A percentile compares a stretch with the other conserved stretches of the same genome.
Conservation (phyloP, 2,797 vertebrate species). For the Oryzias sinensis region DNA sequence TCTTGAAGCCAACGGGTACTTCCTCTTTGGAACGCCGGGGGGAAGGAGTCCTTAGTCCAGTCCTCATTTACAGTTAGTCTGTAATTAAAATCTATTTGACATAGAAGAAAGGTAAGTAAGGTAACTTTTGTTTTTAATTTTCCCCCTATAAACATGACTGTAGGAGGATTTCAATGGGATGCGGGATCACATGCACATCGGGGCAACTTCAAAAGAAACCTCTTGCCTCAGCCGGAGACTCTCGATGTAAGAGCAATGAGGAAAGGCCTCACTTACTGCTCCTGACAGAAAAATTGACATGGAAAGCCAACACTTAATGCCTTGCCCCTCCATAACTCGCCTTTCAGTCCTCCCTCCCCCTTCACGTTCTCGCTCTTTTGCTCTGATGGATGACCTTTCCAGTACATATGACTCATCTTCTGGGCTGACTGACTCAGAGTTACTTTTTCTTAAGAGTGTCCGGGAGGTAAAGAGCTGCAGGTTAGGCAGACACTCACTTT, state of each 20-base stretch:
- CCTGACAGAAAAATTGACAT: slow-evolving; percentile 53
- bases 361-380: background rate
- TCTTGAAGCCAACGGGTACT: too few relatives aligned
- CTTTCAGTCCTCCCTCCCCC: slow-evolving; percentile 5
- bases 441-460: slow-evolving; percentile 6
- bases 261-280: slow-evolving; percentile 52
- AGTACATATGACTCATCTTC: slow-evolving; percentile 57
- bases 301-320: slow-evolving; percentile 59
- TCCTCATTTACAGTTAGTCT: too few relatives aligned
- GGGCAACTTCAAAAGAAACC: background rate
- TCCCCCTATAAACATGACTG: too few relatives aligned
- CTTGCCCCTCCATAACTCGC: slow-evolving; percentile 46
- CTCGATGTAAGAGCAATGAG: slow-evolving; percentile 14
- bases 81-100: too few relatives aligned
- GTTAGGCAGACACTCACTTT: slow-evolving; percentile 6
- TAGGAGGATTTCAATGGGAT: too few relatives aligned
- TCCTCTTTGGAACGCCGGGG: too few relatives aligned
- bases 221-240: slow-evolving; percentile 18
- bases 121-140: too few relatives aligned
- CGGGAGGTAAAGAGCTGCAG: slow-evolving; percentile 22
- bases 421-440: slow-evolving; percentile 33
- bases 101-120: too few relatives aligned
- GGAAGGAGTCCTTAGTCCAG: too few relatives aligned
- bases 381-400: slow-evolving; percentile 63
- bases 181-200: too few relatives aligned